Conservation (phyloP, 2,888 invertebrate species). For the Acleris holmiana region DNA sequence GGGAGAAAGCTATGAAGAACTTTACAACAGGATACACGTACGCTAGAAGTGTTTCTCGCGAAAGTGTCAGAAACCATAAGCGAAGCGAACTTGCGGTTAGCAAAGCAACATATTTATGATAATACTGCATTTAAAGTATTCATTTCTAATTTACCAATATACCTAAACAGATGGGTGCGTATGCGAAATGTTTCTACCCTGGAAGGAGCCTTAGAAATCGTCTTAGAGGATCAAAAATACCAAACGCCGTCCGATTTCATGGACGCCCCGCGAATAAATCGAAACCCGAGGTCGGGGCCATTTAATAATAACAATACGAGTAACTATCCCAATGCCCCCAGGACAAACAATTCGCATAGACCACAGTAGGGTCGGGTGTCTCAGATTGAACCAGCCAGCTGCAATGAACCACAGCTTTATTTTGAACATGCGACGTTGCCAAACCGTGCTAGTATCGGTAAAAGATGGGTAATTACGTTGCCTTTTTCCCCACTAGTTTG, state of each 20-base stretch:
- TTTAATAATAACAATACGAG: no score
- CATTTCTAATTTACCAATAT: slow-evolving; percentile 37
- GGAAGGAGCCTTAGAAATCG: slow-evolving; percentile 36
- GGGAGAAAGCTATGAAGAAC: slow-evolving; percentile 38
- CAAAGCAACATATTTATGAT: slow-evolving; percentile 32
- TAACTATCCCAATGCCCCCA: no score
- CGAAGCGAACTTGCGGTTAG: neutral
- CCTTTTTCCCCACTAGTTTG: no score
- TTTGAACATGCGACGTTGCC: no score
- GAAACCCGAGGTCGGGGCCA: neutral
- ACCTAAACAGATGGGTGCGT: slow-evolving; percentile 35
- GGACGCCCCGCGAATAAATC: neutral
- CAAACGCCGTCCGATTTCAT: slow-evolving; percentile 17
- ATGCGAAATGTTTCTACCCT: slow-evolving; percentile 25
- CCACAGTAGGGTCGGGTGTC: no score
- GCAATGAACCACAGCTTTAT: no score
- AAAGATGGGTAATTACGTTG: no score
- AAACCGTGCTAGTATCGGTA: no score
- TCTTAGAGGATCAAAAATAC: slow-evolving; percentile 37
- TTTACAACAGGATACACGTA: slow-evolving; percentile 40
- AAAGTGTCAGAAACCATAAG: slow-evolving; percentile 32
- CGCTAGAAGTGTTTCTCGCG: slow-evolving; percentile 28
- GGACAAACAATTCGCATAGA: no score
- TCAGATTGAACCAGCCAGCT: no score
- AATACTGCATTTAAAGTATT: slow-evolving; percentile 36